Percentiles rank a stretch among this genome's conserved stretches.
phyloP scores from a whole-genome alignment of 2,113 vertebrate species.

The Anarhynchus alexandrinus region DNA sequence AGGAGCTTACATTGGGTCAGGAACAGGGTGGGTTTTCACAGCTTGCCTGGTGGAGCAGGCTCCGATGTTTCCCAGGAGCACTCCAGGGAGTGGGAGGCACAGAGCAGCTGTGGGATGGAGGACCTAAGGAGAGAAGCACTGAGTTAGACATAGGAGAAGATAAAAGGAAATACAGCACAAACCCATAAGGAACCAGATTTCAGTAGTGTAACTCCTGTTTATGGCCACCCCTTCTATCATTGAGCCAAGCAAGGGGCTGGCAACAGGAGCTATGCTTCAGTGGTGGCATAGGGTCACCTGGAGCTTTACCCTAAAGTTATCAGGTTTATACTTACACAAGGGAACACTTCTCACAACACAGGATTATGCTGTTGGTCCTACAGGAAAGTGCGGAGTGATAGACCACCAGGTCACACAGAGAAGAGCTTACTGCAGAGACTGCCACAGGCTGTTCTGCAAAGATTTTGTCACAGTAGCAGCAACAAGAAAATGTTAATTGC shows the following conservation, averaged over 20 bases:
- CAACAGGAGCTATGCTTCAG: neutral
- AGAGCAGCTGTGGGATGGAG: neutral
- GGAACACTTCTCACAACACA: neutral
- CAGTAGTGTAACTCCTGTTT: neutral
- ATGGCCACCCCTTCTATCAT: neutral
- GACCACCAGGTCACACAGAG: neutral
- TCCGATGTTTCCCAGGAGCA: neutral
- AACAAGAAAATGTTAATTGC: neutral
- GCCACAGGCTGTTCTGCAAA: fast-evolving
- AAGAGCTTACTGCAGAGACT: neutral
- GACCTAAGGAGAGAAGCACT: neutral
- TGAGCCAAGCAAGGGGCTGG: neutral
- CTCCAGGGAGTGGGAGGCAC: neutral
- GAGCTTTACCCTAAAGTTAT: neutral
- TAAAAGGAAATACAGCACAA: neutral
- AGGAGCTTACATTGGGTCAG: neutral
- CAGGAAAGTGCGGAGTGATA: fast-evolving
- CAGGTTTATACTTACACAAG: neutral
- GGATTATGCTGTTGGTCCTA: neutral
- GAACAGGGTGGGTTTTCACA: neutral
- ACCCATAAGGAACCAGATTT: neutral
- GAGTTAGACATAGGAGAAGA: neutral
- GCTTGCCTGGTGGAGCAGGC: neutral
- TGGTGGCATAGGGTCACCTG: neutral
- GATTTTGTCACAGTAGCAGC: neutral